Conservation (phyloP, 1,140 invertebrate genomes). For the Papilio dardanus region DNA sequence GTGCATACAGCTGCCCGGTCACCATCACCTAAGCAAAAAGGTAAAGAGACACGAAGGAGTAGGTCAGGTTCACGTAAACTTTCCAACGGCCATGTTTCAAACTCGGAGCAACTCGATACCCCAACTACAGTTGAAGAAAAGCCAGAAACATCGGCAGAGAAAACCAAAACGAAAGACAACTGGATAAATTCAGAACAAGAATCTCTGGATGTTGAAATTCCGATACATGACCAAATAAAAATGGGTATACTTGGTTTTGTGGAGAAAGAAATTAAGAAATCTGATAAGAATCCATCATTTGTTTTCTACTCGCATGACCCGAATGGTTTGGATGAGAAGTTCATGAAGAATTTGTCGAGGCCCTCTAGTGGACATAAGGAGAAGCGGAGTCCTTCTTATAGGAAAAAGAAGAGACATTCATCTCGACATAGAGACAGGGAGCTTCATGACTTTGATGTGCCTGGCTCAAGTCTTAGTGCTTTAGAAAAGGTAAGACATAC, state of each 20-base stretch:
- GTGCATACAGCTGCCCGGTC: constrained; percentile 68
- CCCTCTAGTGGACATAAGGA: constrained; percentile 78
- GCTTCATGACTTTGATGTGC: constrained; percentile 80
- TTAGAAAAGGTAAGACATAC: constrained; percentile 76
- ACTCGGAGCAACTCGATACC: constrained; percentile 46
- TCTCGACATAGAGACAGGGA: constrained; percentile 76
- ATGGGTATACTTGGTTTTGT: constrained; percentile 83
- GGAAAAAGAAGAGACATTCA: constrained; percentile 80
- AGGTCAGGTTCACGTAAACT: constrained; percentile 68
- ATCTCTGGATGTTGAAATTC: constrained; percentile 81
- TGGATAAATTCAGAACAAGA: constrained; percentile 81
- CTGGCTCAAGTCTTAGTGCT: constrained; percentile 80
- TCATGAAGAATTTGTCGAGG: constrained; percentile 72
- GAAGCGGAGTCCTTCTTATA: constrained; percentile 77
- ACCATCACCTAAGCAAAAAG: constrained; percentile 70
- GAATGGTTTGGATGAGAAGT: constrained; percentile 77
- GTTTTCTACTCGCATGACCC: constrained; percentile 80
- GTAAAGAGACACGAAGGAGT: constrained; percentile 57
- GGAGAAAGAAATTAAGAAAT: constrained; percentile 84
- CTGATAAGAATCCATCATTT: constrained; percentile 78
- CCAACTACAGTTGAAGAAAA: constrained; percentile 43
- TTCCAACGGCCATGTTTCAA: constrained; percentile 67
- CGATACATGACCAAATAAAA: constrained; percentile 83
- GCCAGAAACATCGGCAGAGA: constrained; percentile 46
- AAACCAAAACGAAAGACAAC: constrained; percentile 64